These are phyloP conservation scores for Carassius auratus DNA, from an alignment of 2,113 vertebrate species.

Conservation along the genomic window DNA sequence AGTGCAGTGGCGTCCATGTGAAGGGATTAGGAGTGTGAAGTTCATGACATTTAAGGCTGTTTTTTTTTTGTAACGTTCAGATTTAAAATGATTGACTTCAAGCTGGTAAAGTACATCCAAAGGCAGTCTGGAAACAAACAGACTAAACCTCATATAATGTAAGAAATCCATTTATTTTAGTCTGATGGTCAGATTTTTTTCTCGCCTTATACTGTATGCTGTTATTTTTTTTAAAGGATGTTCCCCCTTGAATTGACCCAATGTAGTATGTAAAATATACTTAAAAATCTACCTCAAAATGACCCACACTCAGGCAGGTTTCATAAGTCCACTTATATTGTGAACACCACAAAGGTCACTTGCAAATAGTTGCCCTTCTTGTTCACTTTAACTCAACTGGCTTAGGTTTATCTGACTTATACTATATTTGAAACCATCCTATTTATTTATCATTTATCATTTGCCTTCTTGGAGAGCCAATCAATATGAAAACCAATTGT, in stretches of 20 bases:
- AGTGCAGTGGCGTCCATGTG: background rate
- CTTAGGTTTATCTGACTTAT: background rate
- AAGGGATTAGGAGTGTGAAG: background rate
- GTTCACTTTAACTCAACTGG: background rate
- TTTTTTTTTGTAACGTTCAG: constrained; percentile 21
- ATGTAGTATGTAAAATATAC: too few species aligned
- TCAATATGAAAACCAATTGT: background rate
- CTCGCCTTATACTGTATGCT: background rate
- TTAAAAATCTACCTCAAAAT: background rate
- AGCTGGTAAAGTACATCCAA: background rate
- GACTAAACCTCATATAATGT: background rate
- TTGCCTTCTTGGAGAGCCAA: background rate
- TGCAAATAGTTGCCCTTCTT: background rate
- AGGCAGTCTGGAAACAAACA: background rate
- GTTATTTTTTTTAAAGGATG: background rate
- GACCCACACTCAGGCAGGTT: background rate
- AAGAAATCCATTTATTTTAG: background rate
- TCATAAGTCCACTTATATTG: background rate
- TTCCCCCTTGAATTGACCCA: background rate
- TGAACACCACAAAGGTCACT: background rate
- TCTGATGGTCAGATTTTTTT: constrained; percentile 3
- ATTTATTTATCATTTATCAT: background rate
- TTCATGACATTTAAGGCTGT: constrained; percentile 41
- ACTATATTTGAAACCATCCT: background rate
- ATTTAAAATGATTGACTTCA: constrained; percentile 23